Conservation (phyloP, 2,888 invertebrate species). For the Drosophila merina region DNA sequence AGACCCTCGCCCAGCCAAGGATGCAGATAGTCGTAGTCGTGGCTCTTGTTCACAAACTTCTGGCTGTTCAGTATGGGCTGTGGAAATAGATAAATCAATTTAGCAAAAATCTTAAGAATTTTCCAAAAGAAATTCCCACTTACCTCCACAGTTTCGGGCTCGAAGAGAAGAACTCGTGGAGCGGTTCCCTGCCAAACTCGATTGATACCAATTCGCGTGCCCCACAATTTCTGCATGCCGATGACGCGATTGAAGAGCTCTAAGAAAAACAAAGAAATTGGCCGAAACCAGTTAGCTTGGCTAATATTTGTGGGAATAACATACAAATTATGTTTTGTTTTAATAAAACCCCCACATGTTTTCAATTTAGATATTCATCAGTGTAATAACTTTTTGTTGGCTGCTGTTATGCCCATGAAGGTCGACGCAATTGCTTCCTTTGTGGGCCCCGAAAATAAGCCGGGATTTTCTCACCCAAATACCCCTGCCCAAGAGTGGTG, state of each 20-base stretch:
- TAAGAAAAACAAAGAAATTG: constrained; percentile 59
- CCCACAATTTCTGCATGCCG: constrained; percentile 85
- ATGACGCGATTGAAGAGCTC: constrained; percentile 85
- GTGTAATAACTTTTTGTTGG: neutral
- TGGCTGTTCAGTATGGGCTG: constrained; percentile 86
- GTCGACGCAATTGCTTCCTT: constrained; percentile 62
- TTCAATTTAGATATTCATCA: neutral
- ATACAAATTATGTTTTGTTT: constrained; percentile 29
- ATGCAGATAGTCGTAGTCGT: constrained; percentile 85
- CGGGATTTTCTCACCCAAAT: constrained; percentile 38
- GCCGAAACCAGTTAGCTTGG: constrained; percentile 45
- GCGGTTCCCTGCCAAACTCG: constrained; percentile 85
- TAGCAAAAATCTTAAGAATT: neutral
- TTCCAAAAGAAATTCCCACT: constrained; percentile 14
- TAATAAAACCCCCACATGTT: neutral
- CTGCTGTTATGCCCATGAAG: constrained; percentile 48
- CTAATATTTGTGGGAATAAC: constrained; percentile 49
- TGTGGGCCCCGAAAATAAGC: constrained; percentile 55
- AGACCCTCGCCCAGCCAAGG: constrained; percentile 87
- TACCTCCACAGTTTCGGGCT: constrained; percentile 85
- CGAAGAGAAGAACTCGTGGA: constrained; percentile 85
- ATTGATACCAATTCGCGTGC: constrained; percentile 84
- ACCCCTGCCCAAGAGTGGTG: neutral
- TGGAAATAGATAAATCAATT: neutral
- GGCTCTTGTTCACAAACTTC: constrained; percentile 86